These are phyloP conservation scores for Chloroceryle inda DNA, from an alignment of 2,797 vertebrate species.

Conservation along the genomic window DNA sequence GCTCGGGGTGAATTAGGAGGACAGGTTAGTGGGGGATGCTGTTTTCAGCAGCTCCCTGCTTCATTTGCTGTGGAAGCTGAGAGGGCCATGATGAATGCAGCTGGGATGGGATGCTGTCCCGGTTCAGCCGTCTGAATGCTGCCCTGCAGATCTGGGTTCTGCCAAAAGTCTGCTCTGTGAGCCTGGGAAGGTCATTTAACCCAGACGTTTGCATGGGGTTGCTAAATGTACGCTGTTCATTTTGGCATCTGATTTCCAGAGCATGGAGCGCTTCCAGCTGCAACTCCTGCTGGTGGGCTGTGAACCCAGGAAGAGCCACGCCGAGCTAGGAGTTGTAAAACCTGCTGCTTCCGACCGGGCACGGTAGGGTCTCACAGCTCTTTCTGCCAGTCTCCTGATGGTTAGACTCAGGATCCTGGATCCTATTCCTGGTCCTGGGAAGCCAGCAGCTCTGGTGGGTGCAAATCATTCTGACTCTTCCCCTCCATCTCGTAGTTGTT, in stretches of 20 bases:
- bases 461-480: not conserved
- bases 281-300: slow-evolving; percentile 24
- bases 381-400: slow-evolving; percentile 13
- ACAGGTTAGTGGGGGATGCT: not conserved
- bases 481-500: not conserved
- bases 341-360: accelerated
- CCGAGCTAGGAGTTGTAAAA: not conserved
- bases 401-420: not conserved
- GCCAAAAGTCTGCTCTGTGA: slow-evolving; percentile 11
- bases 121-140: not conserved
- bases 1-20: not conserved
- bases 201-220: not conserved
- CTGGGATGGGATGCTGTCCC: accelerated
- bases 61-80: not conserved
- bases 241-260: slow-evolving; percentile 22
- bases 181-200: not conserved
- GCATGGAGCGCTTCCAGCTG: slow-evolving; percentile 26
- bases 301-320: not conserved
- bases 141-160: not conserved
- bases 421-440: not conserved
- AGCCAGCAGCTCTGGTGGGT: not conserved
- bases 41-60: not conserved
- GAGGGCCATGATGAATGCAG: not conserved
- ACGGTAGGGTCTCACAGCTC: not conserved
- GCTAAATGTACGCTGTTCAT: not conserved